A percentile compares a stretch with the other conserved stretches of the same genome.
Conservation (phyloP, 2,888 invertebrate species). For the Cephus sareptanus region DNA sequence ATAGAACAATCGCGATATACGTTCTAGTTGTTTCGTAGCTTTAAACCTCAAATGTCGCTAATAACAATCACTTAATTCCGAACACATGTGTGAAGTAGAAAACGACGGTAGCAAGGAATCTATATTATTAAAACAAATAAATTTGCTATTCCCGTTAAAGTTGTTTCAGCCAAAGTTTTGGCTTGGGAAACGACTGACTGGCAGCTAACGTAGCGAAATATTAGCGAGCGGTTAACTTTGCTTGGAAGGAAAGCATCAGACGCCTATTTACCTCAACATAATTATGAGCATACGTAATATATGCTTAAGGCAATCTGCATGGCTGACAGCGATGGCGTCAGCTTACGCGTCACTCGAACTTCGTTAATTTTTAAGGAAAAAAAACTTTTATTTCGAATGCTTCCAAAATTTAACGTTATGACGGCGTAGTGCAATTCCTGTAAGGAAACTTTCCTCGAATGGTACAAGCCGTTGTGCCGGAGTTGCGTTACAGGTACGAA, state of each 20-base stretch:
- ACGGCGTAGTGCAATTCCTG: conserved; percentile 45
- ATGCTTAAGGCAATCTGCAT: conserved; percentile 16
- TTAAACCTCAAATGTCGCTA: neutral
- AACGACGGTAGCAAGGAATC: neutral
- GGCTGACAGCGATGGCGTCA: neutral
- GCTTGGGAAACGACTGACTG: neutral
- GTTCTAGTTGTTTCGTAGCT: neutral
- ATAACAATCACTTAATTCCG: neutral
- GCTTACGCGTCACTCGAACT: neutral
- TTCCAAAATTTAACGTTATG: neutral
- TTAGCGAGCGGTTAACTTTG: neutral
- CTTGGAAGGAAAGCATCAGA: conserved; percentile 21
- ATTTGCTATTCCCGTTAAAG: neutral
- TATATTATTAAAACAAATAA: neutral
- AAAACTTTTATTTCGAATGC: neutral
- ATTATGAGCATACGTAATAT: conserved; percentile 21
- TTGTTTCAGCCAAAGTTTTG: neutral
- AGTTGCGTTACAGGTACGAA: neutral
- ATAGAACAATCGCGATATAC: too few species aligned
- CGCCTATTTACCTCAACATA: conserved; percentile 34
- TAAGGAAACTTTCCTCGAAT: conserved; percentile 40
- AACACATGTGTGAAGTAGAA: neutral
- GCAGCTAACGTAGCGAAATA: neutral
- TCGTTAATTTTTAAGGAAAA: neutral
- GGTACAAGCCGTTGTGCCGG: neutral